phyloP scores from a whole-genome alignment of 2,888 invertebrate genomes.

The Salpingus planirostris region DNA sequence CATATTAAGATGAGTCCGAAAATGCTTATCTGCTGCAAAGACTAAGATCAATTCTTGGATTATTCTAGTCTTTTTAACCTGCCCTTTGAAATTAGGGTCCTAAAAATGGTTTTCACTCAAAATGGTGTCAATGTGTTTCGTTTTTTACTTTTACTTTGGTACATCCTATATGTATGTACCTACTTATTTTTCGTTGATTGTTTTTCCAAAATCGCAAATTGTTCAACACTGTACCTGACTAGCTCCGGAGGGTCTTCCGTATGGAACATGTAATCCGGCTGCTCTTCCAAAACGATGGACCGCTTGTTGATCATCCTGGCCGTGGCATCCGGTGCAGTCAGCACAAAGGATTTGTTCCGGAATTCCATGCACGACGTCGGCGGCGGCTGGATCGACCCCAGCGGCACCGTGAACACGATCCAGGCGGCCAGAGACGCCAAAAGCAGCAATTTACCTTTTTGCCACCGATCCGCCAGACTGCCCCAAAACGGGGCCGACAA shows the following conservation, averaged over 20 bases:
- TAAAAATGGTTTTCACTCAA: no score
- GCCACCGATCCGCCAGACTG: conserved; percentile 79
- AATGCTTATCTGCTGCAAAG: no score
- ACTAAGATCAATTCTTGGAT: no score
- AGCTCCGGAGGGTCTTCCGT: conserved; percentile 12
- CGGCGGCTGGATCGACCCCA: conserved; percentile 92
- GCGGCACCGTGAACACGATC: conserved; percentile 93
- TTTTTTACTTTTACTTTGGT: no score
- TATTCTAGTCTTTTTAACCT: no score
- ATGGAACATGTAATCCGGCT: conserved; percentile 9
- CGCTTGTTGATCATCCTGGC: conserved; percentile 45
- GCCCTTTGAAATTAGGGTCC: no score
- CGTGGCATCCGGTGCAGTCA: conserved; percentile 50
- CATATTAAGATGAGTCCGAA: no score
- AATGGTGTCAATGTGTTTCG: no score
- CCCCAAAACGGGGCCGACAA: conserved; percentile 98
- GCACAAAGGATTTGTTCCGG: conserved; percentile 55
- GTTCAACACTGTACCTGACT: no score
- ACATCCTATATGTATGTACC: no score
- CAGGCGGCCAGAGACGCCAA: conserved; percentile 87
- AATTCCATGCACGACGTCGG: conserved; percentile 75
- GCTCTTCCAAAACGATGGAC: conserved; percentile 31
- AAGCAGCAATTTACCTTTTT: conserved; percentile 78
- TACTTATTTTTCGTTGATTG: no score
- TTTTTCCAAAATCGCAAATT: no score